These are phyloP conservation scores for Thamnaconus septentrionalis DNA, from an alignment of 2,113 vertebrate species.

Conservation along the genomic window DNA sequence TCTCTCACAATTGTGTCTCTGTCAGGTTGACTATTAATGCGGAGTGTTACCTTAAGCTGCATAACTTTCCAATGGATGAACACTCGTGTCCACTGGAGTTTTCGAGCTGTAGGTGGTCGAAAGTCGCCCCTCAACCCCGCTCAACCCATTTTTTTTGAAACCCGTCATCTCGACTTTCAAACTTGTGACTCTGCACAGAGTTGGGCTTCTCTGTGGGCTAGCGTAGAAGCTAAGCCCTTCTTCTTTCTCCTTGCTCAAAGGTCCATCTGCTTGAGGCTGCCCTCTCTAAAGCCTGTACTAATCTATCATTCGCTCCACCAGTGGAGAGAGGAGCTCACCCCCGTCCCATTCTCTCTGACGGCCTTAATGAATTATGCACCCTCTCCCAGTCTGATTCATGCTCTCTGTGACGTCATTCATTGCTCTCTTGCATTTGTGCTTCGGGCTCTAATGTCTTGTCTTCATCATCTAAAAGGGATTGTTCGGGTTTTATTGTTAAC, in stretches of 20 bases:
- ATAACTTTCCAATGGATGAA: constrained; percentile 99
- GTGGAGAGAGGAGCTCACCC: constrained; percentile 55
- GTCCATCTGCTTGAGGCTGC: constrained; percentile 64
- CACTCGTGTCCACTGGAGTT: constrained; percentile 98
- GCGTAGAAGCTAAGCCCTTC: constrained; percentile 15
- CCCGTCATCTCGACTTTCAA: constrained; percentile 56
- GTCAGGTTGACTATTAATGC: constrained; percentile 97
- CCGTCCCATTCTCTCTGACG: constrained; percentile 48
- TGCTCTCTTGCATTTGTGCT: constrained; percentile 45
- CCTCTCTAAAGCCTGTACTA: constrained; percentile 39
- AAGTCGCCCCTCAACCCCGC: constrained; percentile 23
- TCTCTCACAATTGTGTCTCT: constrained; percentile 72
- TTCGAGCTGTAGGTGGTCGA: constrained; percentile 94
- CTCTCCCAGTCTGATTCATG: constrained; percentile 54
- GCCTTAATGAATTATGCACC: constrained; percentile 57
- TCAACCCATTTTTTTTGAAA: constrained; percentile 37
- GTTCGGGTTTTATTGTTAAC: neutral
- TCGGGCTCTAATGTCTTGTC: constrained; percentile 51
- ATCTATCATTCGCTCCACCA: constrained; percentile 54
- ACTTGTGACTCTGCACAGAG: constrained; percentile 50
- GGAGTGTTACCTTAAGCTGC: constrained; percentile 98
- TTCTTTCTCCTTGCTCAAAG: constrained; percentile 43
- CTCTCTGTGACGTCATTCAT: constrained; percentile 61
- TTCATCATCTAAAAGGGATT: constrained; percentile 13
- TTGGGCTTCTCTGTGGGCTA: constrained; percentile 34